These are phyloP conservation scores for Nomada flava DNA, from an alignment of 2,888 invertebrate species.

Conservation along the genomic window DNA sequence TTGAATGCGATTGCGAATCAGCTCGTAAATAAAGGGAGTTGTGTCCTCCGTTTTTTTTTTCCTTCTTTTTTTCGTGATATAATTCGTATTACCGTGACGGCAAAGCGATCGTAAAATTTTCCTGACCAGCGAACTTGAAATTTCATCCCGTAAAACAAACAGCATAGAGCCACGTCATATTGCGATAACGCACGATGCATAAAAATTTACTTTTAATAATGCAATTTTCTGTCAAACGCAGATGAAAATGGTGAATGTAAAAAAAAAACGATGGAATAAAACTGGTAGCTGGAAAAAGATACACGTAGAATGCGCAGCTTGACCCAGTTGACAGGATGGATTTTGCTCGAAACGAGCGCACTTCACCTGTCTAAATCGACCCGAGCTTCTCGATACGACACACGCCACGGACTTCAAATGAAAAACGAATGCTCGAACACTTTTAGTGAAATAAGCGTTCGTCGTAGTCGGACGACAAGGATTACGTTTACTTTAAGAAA, in stretches of 20 bases:
- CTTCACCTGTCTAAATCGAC: conserved; percentile 63
- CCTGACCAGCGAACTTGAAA: conserved; percentile 16
- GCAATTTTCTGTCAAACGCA: conserved; percentile 49
- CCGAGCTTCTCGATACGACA: conserved; percentile 64
- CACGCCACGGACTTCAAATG: conserved; percentile 59
- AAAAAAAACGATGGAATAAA: conserved; percentile 38
- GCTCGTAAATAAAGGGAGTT: too few species aligned
- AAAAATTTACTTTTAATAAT: conserved; percentile 53
- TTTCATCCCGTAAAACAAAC: conserved; percentile 6
- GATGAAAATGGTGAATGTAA: conserved; percentile 20
- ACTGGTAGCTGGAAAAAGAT: conserved; percentile 50
- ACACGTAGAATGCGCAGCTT: conserved; percentile 64
- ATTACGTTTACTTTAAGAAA: too few species aligned
- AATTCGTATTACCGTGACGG: background rate
- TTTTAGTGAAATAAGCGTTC: background rate
- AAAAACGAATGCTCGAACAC: conserved; percentile 65
- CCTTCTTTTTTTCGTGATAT: background rate
- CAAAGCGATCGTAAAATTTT: conserved; percentile 6
- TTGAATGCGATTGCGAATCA: background rate
- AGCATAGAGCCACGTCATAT: background rate
- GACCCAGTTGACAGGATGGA: conserved; percentile 57
- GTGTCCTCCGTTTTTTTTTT: background rate
- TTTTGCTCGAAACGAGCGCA: conserved; percentile 47
- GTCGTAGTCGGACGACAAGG: too few species aligned
- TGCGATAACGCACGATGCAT: conserved; percentile 21